Conservation (phyloP, 2,888 invertebrate genomes). For the Rhamnusium bicolor region DNA sequence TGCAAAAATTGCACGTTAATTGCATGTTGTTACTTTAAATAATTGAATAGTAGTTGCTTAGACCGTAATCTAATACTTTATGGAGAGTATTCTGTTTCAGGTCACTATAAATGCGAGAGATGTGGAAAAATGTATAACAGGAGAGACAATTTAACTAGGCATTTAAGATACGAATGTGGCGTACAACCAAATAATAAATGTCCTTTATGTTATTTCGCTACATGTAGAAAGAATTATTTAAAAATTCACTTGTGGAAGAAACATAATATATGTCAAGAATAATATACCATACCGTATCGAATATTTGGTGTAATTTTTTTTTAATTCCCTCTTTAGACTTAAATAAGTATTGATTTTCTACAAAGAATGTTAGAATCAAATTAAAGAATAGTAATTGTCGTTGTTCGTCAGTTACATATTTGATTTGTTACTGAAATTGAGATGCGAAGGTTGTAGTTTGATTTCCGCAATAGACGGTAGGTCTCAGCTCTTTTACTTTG, state of each 20-base stretch:
- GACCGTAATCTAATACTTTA: neutral
- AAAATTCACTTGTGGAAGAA: conserved; percentile 15
- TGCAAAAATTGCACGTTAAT: no score
- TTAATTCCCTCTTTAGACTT: no score
- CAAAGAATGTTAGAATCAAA: no score
- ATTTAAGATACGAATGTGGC: conserved; percentile 21
- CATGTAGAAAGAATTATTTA: conserved; percentile 1
- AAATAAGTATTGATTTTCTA: no score
- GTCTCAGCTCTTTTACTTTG: no score
- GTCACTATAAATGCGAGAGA: neutral
- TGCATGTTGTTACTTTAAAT: no score
- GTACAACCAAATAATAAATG: neutral
- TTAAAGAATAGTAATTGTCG: no score
- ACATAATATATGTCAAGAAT: neutral
- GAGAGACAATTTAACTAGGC: conserved; percentile 9
- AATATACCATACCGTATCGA: neutral
- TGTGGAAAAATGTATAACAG: conserved; percentile 9
- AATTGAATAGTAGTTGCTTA: neutral
- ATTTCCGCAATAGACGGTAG: no score
- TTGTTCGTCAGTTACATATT: no score
- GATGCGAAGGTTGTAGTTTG: no score
- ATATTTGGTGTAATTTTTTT: no score
- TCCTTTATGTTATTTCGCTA: conserved; percentile 8
- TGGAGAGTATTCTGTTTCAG: neutral
- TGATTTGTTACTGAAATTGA: no score